These are phyloP conservation scores for Tetramorium parvispinum DNA, from an alignment of 1,140 invertebrate genomes.

Conservation along the genomic window DNA sequence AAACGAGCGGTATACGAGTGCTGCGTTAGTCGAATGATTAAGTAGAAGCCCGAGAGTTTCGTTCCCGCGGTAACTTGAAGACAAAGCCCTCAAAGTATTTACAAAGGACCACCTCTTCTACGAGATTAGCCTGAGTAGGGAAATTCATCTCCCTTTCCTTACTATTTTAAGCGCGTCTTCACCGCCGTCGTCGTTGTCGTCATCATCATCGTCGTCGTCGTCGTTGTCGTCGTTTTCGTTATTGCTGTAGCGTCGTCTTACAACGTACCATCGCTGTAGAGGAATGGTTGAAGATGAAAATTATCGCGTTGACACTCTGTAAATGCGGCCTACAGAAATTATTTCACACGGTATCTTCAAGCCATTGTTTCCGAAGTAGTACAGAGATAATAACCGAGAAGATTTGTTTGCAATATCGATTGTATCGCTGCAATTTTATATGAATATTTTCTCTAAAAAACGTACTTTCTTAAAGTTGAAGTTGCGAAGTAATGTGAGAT, in stretches of 20 bases:
- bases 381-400: constrained; percentile 33
- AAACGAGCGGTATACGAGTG: constrained; percentile 9
- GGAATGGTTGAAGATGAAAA: constrained; percentile 41
- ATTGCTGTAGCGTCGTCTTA: constrained; percentile 13
- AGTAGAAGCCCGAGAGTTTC: constrained; percentile 65
- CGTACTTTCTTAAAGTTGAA: background rate
- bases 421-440: background rate
- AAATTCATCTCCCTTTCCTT: constrained; percentile 55
- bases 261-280: background rate
- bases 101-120: constrained; percentile 66
- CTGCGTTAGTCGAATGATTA: constrained; percentile 71
- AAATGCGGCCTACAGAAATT: constrained; percentile 27
- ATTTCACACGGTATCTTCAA: constrained; percentile 22
- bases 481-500: background rate
- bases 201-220: constrained; percentile 15
- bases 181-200: background rate
- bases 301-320: constrained; percentile 35
- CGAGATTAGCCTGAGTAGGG: constrained; percentile 67
- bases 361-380: background rate
- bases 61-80: constrained; percentile 66
- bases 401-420: background rate
- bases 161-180: constrained; percentile 47
- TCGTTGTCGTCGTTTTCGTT: constrained; percentile 37
- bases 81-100: constrained; percentile 76
- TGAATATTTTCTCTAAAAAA: background rate